Base-by-base conservation (phyloP, 2,113 vertebrate genomes). In the Periophthalmodon schlosseri region DNA sequence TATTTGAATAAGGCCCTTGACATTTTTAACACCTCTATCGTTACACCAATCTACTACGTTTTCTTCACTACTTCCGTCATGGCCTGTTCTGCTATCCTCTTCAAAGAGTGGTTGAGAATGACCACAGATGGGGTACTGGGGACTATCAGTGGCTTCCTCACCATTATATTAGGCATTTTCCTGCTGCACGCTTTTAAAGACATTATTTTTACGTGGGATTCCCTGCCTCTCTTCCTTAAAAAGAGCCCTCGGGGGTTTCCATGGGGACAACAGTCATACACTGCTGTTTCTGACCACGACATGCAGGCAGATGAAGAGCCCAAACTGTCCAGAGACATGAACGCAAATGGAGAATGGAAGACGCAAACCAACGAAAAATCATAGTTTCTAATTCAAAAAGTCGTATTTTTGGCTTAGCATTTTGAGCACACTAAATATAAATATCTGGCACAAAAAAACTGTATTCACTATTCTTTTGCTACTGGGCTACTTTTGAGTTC, bases 1-100 rank as follows among this genome's bases (percentile, higher is more conserved):
- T 96, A 95, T 64, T 90, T 96, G 77, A 96, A 96, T 90, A 95
- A 94, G 86, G 94, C 94, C 56, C 90, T 96, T 71, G 95, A 94
- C 87, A 94, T 95, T 75, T 96, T 93, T 84, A 95, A 90, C 85
- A 94, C 93, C 0, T 96, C 94, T 0, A 81, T 95, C 52, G 91
- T 96, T 75, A 95, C 94, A 0, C 94, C 95, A 2, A 85, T 94
- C 74, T 95, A 95, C 82, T 96, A 96, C 0, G 94, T 96, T 80
- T 94, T 96, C 82, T 96, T 96, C 88, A 96, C 93, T 79, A 95
- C 92, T 0, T 92, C 94, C 0, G 93, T 96, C 70, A 95, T 95
- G 92, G 92, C 54, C 23, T 97, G 94, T 84, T 96, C 95, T 0
- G 94, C 93, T 60, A 95, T 96, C 79, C 93, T 96, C 60, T 96